These are phyloP conservation scores for Machimus rusticus DNA, from an alignment of 2,888 invertebrate genomes.

Conservation along the genomic window DNA sequence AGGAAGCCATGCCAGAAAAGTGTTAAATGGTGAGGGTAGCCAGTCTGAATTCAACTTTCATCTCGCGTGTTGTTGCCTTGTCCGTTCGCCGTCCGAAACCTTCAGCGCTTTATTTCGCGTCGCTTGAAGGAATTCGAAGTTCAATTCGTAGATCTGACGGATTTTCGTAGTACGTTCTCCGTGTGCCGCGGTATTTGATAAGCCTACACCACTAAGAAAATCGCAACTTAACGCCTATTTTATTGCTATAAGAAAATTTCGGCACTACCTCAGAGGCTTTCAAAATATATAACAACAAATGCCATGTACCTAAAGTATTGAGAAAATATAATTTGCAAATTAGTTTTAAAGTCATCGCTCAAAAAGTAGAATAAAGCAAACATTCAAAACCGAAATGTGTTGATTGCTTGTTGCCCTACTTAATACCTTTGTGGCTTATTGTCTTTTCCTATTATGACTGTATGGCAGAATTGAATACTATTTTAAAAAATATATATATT, in stretches of 20 bases:
- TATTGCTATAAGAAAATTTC: not conserved
- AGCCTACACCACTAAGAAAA: not conserved
- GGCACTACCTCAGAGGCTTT: not conserved
- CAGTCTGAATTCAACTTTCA: slow-evolving; percentile 34
- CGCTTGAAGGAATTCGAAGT: not conserved
- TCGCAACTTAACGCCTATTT: not conserved
- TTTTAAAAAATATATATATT: not conserved
- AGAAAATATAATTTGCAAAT: not conserved
- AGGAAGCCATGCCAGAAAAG: not conserved
- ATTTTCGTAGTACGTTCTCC: not conserved
- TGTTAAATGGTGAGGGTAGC: slow-evolving; percentile 31
- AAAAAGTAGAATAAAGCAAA: not conserved
- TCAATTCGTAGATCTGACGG: not conserved
- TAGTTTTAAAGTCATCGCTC: not conserved
- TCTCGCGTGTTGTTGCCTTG: slow-evolving; percentile 1
- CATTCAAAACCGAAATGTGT: not conserved
- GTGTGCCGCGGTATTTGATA: not conserved
- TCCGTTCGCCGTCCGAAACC: not conserved
- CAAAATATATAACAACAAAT: not conserved
- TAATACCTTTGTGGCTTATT: not conserved
- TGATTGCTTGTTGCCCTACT: not conserved
- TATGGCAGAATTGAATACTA: not conserved
- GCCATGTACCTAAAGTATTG: not conserved
- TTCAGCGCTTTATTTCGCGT: not conserved
- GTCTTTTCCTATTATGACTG: not conserved